A percentile compares a stretch with the other conserved stretches of the same genome.
Conservation (phyloP, 2,113 vertebrate species). For the Brachionichthys hirsutus region DNA sequence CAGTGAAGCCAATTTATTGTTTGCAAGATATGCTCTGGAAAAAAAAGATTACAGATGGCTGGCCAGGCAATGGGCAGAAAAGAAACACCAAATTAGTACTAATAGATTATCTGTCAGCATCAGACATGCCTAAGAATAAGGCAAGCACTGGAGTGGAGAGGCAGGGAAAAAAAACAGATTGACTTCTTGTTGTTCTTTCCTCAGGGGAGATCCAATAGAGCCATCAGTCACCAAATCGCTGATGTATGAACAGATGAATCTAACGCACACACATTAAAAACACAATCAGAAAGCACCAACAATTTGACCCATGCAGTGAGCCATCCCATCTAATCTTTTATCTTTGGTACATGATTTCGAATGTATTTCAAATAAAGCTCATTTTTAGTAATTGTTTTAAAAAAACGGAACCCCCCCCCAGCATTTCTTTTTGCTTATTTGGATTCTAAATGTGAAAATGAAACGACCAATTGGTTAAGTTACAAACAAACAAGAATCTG, state of each 20-base stretch:
- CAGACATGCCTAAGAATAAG: slow-evolving; percentile 64
- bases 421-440: slow-evolving; percentile 1
- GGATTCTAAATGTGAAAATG: background rate
- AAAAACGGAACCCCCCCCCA: too few species aligned
- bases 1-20: too few species aligned
- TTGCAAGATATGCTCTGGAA: too few species aligned
- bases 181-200: slow-evolving; percentile 70
- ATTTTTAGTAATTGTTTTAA: too few species aligned
- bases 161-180: slow-evolving; percentile 52
- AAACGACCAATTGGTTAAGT: too few species aligned
- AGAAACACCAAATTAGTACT: slow-evolving; percentile 81
- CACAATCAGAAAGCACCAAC: slow-evolving; percentile 44
- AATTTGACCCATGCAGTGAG: slow-evolving; percentile 29
- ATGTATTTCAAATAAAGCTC: too few species aligned
- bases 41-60: too few species aligned
- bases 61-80: slow-evolving; percentile 33
- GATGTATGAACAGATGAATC: slow-evolving; percentile 69
- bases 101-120: slow-evolving; percentile 80
- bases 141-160: slow-evolving; percentile 54
- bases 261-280: slow-evolving; percentile 45
- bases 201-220: slow-evolving; percentile 67
- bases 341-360: background rate
- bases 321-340: slow-evolving; percentile 31
- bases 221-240: slow-evolving; percentile 76
- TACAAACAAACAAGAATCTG: too few species aligned